Conservation (phyloP, 2,113 vertebrate species). For the Entomyzon cyanotis region DNA sequence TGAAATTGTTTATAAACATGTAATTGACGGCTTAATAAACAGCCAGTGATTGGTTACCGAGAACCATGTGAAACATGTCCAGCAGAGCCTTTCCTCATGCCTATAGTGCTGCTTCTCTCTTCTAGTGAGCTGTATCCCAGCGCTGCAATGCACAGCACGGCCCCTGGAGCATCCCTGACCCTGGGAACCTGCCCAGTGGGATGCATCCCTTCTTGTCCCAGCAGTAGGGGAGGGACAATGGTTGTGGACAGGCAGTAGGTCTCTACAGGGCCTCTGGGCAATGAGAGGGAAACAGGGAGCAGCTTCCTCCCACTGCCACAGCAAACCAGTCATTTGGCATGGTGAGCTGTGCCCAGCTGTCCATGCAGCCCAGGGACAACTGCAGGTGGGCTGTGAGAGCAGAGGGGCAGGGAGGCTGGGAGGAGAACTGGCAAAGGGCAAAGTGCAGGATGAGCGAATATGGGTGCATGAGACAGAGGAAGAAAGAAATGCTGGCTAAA, state of each 20-base stretch:
- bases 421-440: background rate
- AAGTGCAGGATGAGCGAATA: background rate
- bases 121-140: background rate
- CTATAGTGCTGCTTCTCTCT: background rate
- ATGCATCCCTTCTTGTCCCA: background rate
- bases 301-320: accelerated
- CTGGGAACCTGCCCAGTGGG: accelerated
- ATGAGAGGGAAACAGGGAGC: accelerated
- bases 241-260: background rate
- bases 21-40: constrained; percentile 24
- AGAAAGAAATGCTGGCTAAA: background rate
- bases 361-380: accelerated
- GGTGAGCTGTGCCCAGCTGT: background rate
- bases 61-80: background rate
- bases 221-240: background rate
- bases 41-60: background rate
- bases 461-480: accelerated
- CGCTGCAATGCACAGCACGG: accelerated
- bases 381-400: background rate
- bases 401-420: background rate
- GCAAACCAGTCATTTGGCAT: background rate
- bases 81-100: background rate
- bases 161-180: background rate
- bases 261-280: background rate
- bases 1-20: constrained; percentile 40